A percentile compares a stretch with the other conserved stretches of the same genome.
Evolutionary conservation across 2,797 vertebrate species (phyloP).

Genomic region (Otus scops): DNA sequence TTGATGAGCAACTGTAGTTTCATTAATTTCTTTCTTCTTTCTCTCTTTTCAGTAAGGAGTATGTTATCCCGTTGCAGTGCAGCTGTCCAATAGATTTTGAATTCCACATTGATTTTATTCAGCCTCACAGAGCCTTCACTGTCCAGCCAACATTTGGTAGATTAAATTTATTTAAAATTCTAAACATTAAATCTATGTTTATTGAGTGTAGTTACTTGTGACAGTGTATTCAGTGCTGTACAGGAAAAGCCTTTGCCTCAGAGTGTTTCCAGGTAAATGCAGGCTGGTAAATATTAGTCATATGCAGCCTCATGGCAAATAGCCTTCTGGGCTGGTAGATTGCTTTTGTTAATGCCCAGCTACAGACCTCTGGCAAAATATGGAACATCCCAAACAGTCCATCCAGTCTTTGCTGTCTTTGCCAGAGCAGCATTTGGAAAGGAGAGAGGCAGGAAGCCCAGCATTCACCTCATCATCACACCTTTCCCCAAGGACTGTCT

Average conservation of each 20-base stretch:
- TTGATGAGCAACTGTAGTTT: neutral
- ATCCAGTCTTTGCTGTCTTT: fast-evolving
- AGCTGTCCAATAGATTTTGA: constrained; percentile 92
- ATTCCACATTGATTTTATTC: constrained; percentile 82
- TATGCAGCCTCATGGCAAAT: neutral
- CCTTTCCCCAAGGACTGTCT: neutral
- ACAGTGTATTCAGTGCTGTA: neutral
- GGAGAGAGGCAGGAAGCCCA: neutral
- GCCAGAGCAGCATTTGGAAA: neutral
- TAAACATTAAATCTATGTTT: neutral
- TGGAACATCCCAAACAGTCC: fast-evolving
- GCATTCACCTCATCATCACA: neutral
- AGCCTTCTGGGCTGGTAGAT: neutral
- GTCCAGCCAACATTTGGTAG: constrained; percentile 85
- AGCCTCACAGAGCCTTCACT: constrained; percentile 83
- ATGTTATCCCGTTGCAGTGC: constrained; percentile 86
- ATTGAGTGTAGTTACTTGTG: neutral
- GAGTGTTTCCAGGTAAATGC: neutral
- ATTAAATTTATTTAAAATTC: neutral
- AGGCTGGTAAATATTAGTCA: neutral
- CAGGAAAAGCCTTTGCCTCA: neutral
- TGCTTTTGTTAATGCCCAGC: neutral
- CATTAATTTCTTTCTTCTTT: constrained; percentile 14
- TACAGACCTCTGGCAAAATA: neutral
- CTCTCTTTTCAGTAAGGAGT: constrained; percentile 76